A percentile compares a stretch with the other conserved stretches of the same genome.
Evolutionary conservation across 2,797 vertebrate genomes (phyloP).

Genomic region (Sebastes dallii): DNA sequence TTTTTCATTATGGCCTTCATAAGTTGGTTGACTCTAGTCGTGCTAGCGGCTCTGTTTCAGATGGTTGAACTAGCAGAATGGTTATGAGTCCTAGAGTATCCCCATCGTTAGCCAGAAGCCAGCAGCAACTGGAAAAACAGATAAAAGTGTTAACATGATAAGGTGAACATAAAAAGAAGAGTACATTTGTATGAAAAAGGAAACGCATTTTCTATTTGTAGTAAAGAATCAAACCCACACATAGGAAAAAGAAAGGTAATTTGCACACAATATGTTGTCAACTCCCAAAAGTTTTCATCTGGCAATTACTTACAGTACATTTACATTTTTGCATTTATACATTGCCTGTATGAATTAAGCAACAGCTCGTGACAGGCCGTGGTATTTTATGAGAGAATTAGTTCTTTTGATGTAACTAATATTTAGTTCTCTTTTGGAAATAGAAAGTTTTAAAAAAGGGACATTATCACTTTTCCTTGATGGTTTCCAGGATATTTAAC

Average conservation of each 20-base stretch:
- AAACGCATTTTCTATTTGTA: neutral
- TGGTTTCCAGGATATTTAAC: neutral
- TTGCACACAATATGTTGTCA: neutral
- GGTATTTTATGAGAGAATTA: neutral
- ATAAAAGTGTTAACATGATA: neutral
- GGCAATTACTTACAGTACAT: neutral
- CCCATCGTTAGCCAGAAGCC: neutral
- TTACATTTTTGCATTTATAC: neutral
- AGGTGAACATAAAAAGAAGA: neutral
- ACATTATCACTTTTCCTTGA: neutral
- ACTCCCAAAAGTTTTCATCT: neutral
- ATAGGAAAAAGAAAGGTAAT: neutral
- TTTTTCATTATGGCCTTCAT: neutral
- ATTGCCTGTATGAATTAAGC: neutral
- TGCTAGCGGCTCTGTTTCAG: neutral
- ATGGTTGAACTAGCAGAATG: neutral
- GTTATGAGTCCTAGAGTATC: neutral
- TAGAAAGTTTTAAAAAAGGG: neutral
- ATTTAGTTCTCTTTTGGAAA: neutral
- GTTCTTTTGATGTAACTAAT: neutral
- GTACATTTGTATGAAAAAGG: neutral
- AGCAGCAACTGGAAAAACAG: neutral
- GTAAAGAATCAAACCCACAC: neutral
- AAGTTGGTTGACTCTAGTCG: neutral
- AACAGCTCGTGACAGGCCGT: too few relatives aligned